phyloP scores from a whole-genome alignment of 2,888 invertebrate species.

The Drosophila kanekoi region DNA sequence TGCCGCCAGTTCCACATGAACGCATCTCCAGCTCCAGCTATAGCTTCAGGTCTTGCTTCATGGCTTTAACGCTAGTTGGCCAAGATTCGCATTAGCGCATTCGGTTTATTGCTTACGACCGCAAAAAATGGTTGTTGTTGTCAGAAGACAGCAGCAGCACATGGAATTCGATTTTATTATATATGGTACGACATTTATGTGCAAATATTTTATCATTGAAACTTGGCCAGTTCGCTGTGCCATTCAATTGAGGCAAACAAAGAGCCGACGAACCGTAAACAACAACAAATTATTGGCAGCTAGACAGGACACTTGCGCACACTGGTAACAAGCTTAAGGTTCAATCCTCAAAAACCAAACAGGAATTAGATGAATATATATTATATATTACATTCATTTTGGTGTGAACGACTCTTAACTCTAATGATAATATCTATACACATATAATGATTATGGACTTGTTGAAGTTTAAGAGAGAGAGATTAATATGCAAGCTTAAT shows the following conservation, averaged over 20 bases:
- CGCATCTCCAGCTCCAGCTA: slow-evolving; percentile 31
- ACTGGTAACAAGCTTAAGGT: slow-evolving; percentile 14
- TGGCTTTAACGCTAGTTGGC: slow-evolving; percentile 27
- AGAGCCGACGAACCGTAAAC: slow-evolving; percentile 62
- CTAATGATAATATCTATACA: too few species aligned
- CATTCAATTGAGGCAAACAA: slow-evolving; percentile 56
- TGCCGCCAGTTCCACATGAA: slow-evolving; percentile 64
- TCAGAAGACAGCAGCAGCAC: slow-evolving; percentile 37
- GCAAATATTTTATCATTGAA: slow-evolving; percentile 79
- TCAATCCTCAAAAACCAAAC: too few species aligned
- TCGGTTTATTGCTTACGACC: slow-evolving; percentile 75
- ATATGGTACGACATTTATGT: slow-evolving; percentile 79
- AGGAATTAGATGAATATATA: too few species aligned
- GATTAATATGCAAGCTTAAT: too few species aligned
- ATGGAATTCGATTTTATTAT: slow-evolving; percentile 80
- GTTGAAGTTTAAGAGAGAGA: too few species aligned
- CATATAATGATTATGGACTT: too few species aligned
- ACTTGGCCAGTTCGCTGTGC: slow-evolving; percentile 51
- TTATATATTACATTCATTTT: too few species aligned
- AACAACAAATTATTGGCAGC: slow-evolving; percentile 52
- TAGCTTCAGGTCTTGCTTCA: slow-evolving; percentile 6
- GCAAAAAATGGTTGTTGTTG: slow-evolving; percentile 32
- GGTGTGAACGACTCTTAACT: too few species aligned
- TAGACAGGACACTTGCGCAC: slow-evolving; percentile 30
- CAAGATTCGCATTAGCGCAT: slow-evolving; percentile 64